These are phyloP conservation scores for Orbicella faveolata DNA, from an alignment of 64 coral and sea anemone species.

Conservation along the genomic window DNA sequence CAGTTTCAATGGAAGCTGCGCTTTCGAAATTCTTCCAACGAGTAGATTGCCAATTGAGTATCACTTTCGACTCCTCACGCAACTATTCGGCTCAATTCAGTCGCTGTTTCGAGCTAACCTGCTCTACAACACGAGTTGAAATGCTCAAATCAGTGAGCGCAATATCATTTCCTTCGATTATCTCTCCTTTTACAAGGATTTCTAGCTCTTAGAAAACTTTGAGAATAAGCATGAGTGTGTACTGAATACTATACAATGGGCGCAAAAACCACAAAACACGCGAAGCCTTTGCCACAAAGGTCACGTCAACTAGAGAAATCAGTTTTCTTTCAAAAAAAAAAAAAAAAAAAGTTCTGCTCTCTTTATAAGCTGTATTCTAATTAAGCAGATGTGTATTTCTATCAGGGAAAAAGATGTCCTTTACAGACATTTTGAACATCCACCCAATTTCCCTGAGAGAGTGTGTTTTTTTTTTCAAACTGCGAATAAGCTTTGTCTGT, in stretches of 20 bases:
- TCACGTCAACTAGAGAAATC: background rate
- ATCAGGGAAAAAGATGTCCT: background rate
- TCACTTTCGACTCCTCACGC: background rate
- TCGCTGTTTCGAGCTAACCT: background rate
- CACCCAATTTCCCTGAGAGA: background rate
- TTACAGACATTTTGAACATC: background rate
- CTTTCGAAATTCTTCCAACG: background rate
- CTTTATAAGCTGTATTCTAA: background rate
- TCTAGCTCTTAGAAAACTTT: background rate
- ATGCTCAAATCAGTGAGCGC: background rate
- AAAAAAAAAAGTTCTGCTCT: background rate
- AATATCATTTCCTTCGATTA: background rate
- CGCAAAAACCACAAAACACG: background rate
- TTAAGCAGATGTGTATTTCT: background rate
- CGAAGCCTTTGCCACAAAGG: background rate
- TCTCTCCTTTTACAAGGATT: background rate
- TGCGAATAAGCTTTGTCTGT: too few relatives aligned
- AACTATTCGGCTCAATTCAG: background rate
- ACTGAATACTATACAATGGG: background rate
- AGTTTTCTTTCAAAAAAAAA: background rate
- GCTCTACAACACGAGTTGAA: too few relatives aligned
- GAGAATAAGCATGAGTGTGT: background rate
- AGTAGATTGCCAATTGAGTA: background rate
- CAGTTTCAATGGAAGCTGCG: background rate
- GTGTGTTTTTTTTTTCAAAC: background rate